Base-by-base conservation (phyloP, 1,140 invertebrate genomes). In the Diachasma alloeum region DNA sequence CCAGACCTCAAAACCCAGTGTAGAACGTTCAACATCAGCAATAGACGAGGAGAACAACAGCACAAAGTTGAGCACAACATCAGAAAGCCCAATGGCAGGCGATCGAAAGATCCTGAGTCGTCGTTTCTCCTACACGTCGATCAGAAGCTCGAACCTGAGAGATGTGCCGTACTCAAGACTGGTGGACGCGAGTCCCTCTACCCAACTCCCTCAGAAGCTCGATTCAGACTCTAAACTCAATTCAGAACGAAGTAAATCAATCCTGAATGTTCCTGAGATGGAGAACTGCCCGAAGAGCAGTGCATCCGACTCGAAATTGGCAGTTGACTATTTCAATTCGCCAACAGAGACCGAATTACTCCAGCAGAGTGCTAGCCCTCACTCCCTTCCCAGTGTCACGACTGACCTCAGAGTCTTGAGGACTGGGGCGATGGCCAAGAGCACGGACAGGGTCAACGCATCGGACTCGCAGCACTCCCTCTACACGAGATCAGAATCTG, bases 101-200 rank as follows among this genome's bases (percentile, higher is more conserved):
- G 91, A 92, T 39, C 87, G 90, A 72, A 88, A 90, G 80, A 89
- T 89, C 63, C 80, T 92, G 15, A 91, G 90, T 0, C 85, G 93
- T 80, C 90, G 93, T 81, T 93, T 93, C 87, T 93, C 93, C 4
- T 93, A 93, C 80, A 93, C 92, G 36, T 92, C 88, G 5, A 82
- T 85, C 42, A 79, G 86, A 17, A 88, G 87, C 24, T 82, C 85
- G 1, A 85, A 86, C 74, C 81, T 83, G n/a, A 90, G 90, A 79
- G 95, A 96, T 83, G 94, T 96, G 8, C 95, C 95, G 0, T 96
- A 96, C 86, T 92, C 94, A 17, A 91, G 95, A 37, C 87, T 96
- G 22, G 91, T 96, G 0, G 95, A 96, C 80, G 86, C 90, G 5
- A 93, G 91, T 88, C 90, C 90, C n/a, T 87, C 88, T 4, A 87